phyloP scores from a whole-genome alignment of 2,797 vertebrate species.

The Sardinella longiceps region DNA sequence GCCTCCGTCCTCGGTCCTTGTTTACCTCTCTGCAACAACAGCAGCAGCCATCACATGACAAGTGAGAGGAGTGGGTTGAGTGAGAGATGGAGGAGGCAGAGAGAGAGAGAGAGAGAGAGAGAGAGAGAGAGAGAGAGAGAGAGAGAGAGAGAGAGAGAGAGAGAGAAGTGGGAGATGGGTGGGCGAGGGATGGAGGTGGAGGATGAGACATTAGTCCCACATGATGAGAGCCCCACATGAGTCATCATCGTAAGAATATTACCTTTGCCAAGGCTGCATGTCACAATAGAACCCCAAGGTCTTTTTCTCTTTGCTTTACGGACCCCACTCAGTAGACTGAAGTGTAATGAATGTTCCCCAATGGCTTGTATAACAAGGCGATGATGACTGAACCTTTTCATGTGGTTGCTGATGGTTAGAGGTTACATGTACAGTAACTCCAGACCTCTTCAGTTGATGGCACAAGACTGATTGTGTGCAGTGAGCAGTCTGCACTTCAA shows the following conservation, averaged over 20 bases:
- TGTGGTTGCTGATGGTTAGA: not conserved
- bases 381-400: not conserved
- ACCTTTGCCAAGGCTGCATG: not conserved
- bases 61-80: not conserved
- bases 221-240: not conserved
- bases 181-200: not conserved
- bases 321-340: not conserved
- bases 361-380: not conserved
- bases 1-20: constrained; percentile 58
- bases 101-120: not conserved
- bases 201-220: no score
- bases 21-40: constrained; percentile 52
- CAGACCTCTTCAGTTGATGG: not conserved
- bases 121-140: not conserved
- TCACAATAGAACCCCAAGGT: not conserved
- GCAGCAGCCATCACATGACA: not conserved
- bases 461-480: not conserved
- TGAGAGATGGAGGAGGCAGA: not conserved
- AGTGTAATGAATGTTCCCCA: no score
- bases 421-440: no score
- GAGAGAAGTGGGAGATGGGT: not conserved
- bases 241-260: not conserved
- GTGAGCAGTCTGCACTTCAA: not conserved
- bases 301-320: not conserved
- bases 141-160: not conserved